A percentile compares a stretch with the other conserved stretches of the same genome.
Conservation (phyloP, 2,113 vertebrate species). For the Machaerirhynchus nigripectus region DNA sequence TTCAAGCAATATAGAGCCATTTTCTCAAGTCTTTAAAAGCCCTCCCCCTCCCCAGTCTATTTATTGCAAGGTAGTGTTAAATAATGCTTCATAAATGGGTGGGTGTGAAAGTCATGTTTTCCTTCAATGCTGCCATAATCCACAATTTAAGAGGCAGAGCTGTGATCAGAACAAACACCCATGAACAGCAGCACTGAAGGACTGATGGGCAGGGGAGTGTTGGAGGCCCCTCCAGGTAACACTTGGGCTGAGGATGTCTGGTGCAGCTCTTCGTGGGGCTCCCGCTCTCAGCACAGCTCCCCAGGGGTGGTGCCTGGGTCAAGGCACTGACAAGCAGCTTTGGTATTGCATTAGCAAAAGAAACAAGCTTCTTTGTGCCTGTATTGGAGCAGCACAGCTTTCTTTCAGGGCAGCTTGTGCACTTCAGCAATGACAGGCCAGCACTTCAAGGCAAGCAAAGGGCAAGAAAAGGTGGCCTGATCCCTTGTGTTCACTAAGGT, state of each 20-base stretch:
- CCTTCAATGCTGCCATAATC: background rate
- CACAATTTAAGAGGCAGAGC: background rate
- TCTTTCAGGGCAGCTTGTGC: background rate
- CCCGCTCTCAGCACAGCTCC: background rate
- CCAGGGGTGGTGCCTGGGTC: background rate
- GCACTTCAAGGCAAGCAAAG: background rate
- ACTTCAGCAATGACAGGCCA: background rate
- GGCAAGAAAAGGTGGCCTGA: background rate
- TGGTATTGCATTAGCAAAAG: background rate
- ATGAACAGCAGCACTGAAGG: background rate
- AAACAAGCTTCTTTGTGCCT: background rate
- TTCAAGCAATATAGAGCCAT: background rate
- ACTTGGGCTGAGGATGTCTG: accelerated
- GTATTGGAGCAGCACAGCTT: background rate
- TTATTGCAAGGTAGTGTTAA: background rate
- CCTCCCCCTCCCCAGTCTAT: background rate
- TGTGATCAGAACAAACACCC: background rate
- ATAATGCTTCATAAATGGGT: background rate
- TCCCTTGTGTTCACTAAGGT: background rate
- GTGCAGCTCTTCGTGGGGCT: accelerated
- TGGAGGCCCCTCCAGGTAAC: background rate
- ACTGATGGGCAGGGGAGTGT: background rate
- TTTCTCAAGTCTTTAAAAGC: background rate
- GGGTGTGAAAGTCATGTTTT: background rate
- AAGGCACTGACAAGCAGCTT: background rate